Base-by-base conservation (phyloP, 2,113 vertebrate genomes). In the Clupea harengus region DNA sequence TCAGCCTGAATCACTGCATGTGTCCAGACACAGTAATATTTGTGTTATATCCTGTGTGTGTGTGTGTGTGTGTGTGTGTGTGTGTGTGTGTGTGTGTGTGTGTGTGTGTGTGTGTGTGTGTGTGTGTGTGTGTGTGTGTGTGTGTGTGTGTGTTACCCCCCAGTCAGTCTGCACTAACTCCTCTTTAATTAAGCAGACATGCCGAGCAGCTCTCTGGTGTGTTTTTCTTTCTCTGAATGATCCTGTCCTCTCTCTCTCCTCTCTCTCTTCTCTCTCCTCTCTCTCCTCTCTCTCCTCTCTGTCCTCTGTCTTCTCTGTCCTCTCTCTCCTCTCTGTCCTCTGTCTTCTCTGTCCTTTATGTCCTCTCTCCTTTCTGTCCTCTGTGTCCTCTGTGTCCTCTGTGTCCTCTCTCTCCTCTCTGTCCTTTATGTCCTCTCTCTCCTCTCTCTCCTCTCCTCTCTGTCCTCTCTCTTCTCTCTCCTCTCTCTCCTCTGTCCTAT, bases 401-500 rank as follows among this genome's bases (percentile, higher is more conserved):
- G 9, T 25, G 60, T 39, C 39, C 39, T 39, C 39, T 39, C 39
- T 39, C 1, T 39, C 39, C 39, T 84, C 44, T 25, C 20, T 9
- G 39, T 49, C 25, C n/a, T 47, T 22, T 25, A 3, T 87, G 81
- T 87, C 67, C 81, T 75, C 81, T 89, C 45, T 88, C 87, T 90
- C 72, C 46, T 39, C 17, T 6, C 54, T n/a, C 8, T 67, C 7
- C 82, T 10, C 82, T 83, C 20, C 28, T 44, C 0, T 4, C 52
- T 15, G 44, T 47, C 64, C n/a, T 72, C 45, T 7, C 44, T 39
- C 45, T 18, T 18, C 6, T 17, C 25, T 7, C 83, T 84, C 57
- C 46, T 18, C 15, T 78, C 72, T 32, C 3, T 28, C 11, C 49
- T 50, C 45, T 49, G 8, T 17, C 15, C 28, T 57, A 72, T 78